phyloP scores from a whole-genome alignment of 2,113 vertebrate genomes.

The Sebastes schlegelii region DNA sequence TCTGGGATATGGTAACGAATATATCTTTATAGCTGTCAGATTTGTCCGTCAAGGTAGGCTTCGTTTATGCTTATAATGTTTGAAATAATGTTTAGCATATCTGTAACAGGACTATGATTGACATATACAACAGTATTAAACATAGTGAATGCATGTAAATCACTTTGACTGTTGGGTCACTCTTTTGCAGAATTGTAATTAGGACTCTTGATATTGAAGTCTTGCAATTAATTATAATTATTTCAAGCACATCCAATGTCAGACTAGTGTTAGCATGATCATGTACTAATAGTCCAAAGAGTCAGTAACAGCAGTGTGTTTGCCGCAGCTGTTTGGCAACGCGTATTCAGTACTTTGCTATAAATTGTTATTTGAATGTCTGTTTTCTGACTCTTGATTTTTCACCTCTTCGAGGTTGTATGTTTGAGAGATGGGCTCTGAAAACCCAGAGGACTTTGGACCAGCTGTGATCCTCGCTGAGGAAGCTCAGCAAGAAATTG shows the following conservation, averaged over 20 bases:
- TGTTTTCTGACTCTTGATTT: neutral
- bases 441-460: slow-evolving; percentile 70
- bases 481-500: slow-evolving; percentile 73
- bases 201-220: neutral
- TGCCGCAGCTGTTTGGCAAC: neutral
- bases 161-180: neutral
- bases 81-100: neutral
- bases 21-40: neutral
- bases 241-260: neutral
- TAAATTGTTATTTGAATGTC: neutral
- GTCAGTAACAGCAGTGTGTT: neutral
- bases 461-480: slow-evolving; percentile 53
- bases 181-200: neutral
- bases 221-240: neutral
- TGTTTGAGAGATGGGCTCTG: slow-evolving; percentile 75
- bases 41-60: neutral
- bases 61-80: neutral
- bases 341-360: neutral
- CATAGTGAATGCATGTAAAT: no score
- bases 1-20: neutral
- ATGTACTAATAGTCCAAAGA: neutral
- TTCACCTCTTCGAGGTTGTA: slow-evolving; percentile 23
- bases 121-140: neutral
- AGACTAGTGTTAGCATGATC: neutral
- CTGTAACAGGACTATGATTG: neutral